Conservation (phyloP, 2,113 vertebrate species). For the Arenaria interpres region DNA sequence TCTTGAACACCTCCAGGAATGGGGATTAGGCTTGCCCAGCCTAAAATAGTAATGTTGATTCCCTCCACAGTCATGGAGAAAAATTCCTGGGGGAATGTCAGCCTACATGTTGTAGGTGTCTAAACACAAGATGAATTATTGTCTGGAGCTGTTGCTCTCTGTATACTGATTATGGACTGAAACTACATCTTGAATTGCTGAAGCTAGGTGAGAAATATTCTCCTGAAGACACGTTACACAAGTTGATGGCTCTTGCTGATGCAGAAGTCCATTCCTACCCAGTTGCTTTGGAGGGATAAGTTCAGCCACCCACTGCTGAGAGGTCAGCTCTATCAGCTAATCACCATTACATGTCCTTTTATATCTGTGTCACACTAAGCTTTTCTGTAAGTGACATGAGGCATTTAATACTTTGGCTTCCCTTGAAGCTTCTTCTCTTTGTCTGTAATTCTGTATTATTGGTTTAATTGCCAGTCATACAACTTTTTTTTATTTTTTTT, state of each 20-base stretch:
- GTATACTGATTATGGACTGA: not conserved
- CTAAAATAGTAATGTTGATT: not conserved
- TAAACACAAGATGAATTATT: not conserved
- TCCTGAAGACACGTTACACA: not conserved
- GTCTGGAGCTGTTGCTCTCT: not conserved
- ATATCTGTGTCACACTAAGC: not conserved
- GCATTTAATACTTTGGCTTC: not conserved
- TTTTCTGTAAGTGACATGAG: not conserved
- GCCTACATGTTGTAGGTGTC: not conserved
- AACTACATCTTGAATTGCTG: rapidly evolving
- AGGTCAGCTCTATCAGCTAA: not conserved
- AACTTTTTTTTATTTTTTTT: not conserved
- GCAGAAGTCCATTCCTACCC: not conserved
- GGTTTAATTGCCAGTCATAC: not conserved
- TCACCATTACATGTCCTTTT: not conserved
- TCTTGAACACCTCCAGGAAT: no score
- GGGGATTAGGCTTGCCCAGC: not conserved
- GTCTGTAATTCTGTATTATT: not conserved
- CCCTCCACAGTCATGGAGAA: not conserved
- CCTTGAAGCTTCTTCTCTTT: not conserved
- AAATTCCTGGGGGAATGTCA: not conserved
- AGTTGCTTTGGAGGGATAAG: not conserved
- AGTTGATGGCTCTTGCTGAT: not conserved
- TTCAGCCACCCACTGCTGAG: not conserved
- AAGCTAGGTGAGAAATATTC: not conserved